These are phyloP conservation scores for Steinernema carpocapsae DNA, from an alignment of 2,888 invertebrate genomes.

Conservation along the genomic window DNA sequence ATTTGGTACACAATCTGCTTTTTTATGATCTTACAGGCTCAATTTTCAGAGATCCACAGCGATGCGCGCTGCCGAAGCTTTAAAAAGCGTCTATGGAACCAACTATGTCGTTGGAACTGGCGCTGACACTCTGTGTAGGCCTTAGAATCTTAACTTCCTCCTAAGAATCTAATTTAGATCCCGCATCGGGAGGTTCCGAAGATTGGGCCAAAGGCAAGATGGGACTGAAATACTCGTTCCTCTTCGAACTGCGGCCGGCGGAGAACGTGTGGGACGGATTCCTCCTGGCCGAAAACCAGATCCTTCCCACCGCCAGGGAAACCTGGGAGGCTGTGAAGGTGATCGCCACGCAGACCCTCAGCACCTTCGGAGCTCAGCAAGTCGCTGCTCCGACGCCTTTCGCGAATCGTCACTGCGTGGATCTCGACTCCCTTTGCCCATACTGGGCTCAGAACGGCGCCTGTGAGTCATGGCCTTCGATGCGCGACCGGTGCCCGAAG, in stretches of 20 bases:
- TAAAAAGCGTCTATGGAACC: constrained; percentile 64
- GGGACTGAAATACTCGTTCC: constrained; percentile 66
- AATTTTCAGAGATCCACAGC: constrained; percentile 62
- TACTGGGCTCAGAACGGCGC: constrained; percentile 67
- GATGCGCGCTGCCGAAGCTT: constrained; percentile 59
- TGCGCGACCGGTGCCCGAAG: constrained; percentile 61
- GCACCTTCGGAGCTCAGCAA: constrained; percentile 21
- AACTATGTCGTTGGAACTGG: constrained; percentile 68
- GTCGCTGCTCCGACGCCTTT: constrained; percentile 21
- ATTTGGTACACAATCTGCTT: constrained; percentile 49
- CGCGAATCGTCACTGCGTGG: constrained; percentile 50
- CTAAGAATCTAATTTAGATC: constrained; percentile 38
- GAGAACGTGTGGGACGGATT: constrained; percentile 68
- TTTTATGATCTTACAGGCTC: background rate
- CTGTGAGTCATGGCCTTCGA: constrained; percentile 63
- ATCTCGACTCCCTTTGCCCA: constrained; percentile 62
- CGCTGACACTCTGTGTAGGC: constrained; percentile 63
- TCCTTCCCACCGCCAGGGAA: constrained; percentile 66
- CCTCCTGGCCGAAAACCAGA: constrained; percentile 66
- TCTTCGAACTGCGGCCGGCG: constrained; percentile 68
- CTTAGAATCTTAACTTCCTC: too few relatives aligned
- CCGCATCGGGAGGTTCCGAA: constrained; percentile 64
- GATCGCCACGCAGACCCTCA: constrained; percentile 60
- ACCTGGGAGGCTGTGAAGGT: constrained; percentile 69
- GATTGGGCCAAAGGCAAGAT: constrained; percentile 68